phyloP scores from a whole-genome alignment of 2,797 vertebrate species.

The Synaphobranchus kaupii region DNA sequence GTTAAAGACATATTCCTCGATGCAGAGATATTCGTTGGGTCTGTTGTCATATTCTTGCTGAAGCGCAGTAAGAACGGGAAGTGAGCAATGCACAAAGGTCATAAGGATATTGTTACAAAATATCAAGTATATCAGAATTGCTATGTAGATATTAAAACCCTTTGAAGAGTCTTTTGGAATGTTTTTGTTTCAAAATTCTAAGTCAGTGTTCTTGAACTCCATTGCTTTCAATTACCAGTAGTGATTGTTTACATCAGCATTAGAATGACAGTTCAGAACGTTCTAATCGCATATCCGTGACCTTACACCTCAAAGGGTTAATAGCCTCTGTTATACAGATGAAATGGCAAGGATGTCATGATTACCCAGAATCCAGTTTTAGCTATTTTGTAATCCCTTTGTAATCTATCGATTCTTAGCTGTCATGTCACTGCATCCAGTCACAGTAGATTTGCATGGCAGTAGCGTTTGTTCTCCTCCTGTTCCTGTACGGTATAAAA shows the following conservation, averaged over 20 bases:
- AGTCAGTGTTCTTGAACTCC: too few species aligned
- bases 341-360: background rate
- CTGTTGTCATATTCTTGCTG: background rate
- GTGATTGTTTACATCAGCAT: too few species aligned
- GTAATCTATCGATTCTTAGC: background rate
- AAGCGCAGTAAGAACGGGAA: background rate
- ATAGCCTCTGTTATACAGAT: background rate
- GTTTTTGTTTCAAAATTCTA: too few species aligned
- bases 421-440: background rate
- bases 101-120: background rate
- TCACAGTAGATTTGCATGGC: background rate
- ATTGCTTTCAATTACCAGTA: too few species aligned
- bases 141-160: background rate
- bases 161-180: background rate
- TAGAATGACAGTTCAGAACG: too few species aligned
- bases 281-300: too few species aligned
- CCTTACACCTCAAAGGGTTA: too few species aligned
- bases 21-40: background rate
- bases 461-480: background rate
- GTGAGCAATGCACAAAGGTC: background rate
- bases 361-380: background rate
- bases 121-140: background rate
- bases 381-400: background rate
- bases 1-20: background rate
- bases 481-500: background rate